These are phyloP conservation scores for Triplophysa tibetana DNA, from an alignment of 2,113 vertebrate genomes.

Conservation along the genomic window DNA sequence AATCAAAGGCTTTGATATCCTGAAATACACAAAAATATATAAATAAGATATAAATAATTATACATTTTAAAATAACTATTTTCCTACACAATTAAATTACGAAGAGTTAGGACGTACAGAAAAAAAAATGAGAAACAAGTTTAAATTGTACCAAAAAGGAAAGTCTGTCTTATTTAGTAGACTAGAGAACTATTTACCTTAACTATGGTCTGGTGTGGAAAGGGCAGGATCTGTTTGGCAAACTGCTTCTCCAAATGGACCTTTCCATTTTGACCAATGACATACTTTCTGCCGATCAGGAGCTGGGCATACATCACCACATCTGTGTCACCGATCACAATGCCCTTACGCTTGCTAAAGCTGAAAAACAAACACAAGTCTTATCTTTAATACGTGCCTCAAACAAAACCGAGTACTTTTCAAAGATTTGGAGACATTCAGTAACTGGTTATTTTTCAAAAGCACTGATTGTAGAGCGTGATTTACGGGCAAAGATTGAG, in stretches of 20 bases:
- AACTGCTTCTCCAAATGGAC: slow-evolving; percentile 95
- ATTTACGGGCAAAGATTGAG: too few relatives aligned
- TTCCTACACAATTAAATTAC: too few relatives aligned
- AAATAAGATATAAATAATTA: neutral
- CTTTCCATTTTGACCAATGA: slow-evolving; percentile 83
- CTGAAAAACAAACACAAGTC: slow-evolving; percentile 63
- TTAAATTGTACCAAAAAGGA: too few relatives aligned
- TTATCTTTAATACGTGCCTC: neutral
- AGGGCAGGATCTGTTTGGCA: slow-evolving; percentile 92
- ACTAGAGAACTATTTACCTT: slow-evolving; percentile 72
- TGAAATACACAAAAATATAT: slow-evolving; percentile 59
- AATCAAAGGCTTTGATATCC: slow-evolving; percentile 91
- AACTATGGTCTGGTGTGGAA: slow-evolving; percentile 89
- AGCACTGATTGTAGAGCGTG: neutral
- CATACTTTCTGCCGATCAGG: slow-evolving; percentile 88
- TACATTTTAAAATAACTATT: neutral
- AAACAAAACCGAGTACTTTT: neutral
- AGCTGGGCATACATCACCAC: slow-evolving; percentile 87
- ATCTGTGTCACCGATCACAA: slow-evolving; percentile 85
- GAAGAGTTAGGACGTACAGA: neutral
- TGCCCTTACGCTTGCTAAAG: slow-evolving; percentile 89
- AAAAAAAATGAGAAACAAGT: too few relatives aligned
- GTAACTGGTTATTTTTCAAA: too few relatives aligned
- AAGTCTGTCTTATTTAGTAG: neutral
- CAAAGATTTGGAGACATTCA: neutral